Conservation (phyloP, 1,140 invertebrate genomes). For the Nymphalis io region DNA sequence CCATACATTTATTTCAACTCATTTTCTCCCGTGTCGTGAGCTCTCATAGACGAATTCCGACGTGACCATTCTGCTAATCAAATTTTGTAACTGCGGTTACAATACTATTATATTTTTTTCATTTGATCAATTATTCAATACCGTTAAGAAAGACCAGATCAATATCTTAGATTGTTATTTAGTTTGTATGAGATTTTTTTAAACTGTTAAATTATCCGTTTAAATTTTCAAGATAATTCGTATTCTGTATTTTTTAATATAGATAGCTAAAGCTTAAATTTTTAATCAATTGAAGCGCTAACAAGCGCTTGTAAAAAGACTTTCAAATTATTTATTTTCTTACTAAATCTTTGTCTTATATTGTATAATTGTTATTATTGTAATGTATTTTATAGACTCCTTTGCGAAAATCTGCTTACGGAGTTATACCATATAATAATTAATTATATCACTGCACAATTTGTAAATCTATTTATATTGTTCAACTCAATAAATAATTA, state of each 20-base stretch:
- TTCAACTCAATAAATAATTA: too few relatives aligned
- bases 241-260: neutral
- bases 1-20: constrained; percentile 21
- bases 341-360: too few relatives aligned
- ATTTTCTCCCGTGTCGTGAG: constrained; percentile 38
- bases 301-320: too few relatives aligned
- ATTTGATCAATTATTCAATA: constrained; percentile 74
- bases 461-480: too few relatives aligned
- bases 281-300: too few relatives aligned
- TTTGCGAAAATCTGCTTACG: too few relatives aligned
- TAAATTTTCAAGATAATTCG: neutral
- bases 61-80: constrained; percentile 79
- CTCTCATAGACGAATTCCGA: constrained; percentile 69
- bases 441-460: too few relatives aligned
- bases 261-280: neutral
- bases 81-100: constrained; percentile 80
- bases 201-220: constrained; percentile 22
- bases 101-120: constrained; percentile 74
- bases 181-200: constrained; percentile 29
- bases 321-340: too few relatives aligned
- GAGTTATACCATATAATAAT: too few relatives aligned
- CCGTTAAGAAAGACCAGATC: constrained; percentile 69
- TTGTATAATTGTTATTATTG: too few relatives aligned
- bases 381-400: too few relatives aligned
- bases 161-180: constrained; percentile 47